Base-by-base conservation (phyloP, 1,140 invertebrate species). In the Mya arenaria region DNA sequence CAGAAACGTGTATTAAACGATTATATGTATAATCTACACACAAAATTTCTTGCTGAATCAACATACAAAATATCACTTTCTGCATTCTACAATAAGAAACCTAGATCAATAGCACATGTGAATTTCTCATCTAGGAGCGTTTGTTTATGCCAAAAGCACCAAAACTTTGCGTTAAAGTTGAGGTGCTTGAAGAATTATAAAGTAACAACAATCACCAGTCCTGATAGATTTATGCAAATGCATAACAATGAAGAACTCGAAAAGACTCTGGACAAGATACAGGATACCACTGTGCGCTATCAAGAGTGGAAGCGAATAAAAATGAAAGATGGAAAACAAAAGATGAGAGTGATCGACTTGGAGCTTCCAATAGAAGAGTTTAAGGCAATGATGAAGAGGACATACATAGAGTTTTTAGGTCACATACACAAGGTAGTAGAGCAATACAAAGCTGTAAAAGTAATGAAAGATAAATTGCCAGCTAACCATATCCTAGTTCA, bases 381-480 rank as follows among this genome's bases (percentile, higher is more conserved):
- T 34, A 71, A 55, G 6, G 19, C 44, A 15, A 56, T 68, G n/a
- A 69, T 82, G 68, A 41, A 44, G 13, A 3, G 74, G 19, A 10
- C 63, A 44, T 66, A 60, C 25, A 4, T 17, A 66, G 19, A 71
- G 0, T 83, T 85, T 55, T 55, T 60, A n/a, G 41, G 73, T 17
- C 84, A 84, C 32, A 44, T 85, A n/a, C 5, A 5, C 0, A 68
- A 32, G 23, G 68, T 84, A 1, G 44, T 30, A 5, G 39, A 73
- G 15, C 81, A 85, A n/a, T 83, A 68, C 32, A 28, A 41, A 41
- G 5, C 48, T 19, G 1, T 75, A 13, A 63, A 62, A 32, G 30
- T 34, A 34, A 62, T 83, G 44, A 85, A 85, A 56, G 34, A 80
- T 23, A 84, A 71, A n/a, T 56, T 85, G 6, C 81, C 81, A 4